Evolutionary conservation across 2,888 invertebrate genomes (phyloP).

Genomic region (Mallateleia sp.): DNA sequence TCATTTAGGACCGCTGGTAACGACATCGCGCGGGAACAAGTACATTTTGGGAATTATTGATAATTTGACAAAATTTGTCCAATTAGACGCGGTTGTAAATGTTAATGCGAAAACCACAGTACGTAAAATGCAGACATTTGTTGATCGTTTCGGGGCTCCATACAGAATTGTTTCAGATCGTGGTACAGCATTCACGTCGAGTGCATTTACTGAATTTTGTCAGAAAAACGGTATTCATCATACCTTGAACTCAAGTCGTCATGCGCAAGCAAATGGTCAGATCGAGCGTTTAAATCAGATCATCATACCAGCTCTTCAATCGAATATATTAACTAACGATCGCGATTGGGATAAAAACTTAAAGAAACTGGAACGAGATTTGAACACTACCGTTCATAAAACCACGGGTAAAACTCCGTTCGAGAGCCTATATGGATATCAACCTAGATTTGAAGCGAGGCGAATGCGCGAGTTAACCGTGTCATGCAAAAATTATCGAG

Average conservation of each 20-base stretch:
- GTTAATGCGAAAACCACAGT: constrained; percentile 25
- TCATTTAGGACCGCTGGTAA: constrained; percentile 77
- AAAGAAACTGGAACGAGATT: constrained; percentile 5
- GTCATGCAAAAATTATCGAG: background rate
- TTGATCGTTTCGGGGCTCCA: constrained; percentile 22
- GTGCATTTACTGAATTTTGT: background rate
- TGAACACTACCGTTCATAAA: constrained; percentile 24
- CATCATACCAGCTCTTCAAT: background rate
- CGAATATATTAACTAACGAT: background rate
- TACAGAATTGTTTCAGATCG: background rate
- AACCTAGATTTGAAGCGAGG: constrained; percentile 34
- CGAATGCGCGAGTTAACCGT: background rate
- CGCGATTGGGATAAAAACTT: constrained; percentile 9
- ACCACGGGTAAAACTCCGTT: constrained; percentile 65
- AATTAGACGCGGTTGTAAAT: constrained; percentile 27
- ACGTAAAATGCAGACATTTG: constrained; percentile 17
- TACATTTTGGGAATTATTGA: constrained; percentile 78
- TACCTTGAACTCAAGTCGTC: constrained; percentile 13
- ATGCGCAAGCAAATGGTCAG: constrained; percentile 16
- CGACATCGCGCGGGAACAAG: constrained; percentile 59
- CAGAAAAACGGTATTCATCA: background rate
- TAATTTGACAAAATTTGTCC: constrained; percentile 77
- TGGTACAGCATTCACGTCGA: background rate
- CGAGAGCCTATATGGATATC: constrained; percentile 66
- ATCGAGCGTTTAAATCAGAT: constrained; percentile 13